These are phyloP conservation scores for Anhinga anhinga DNA, from an alignment of 2,113 vertebrate genomes.

Conservation along the genomic window DNA sequence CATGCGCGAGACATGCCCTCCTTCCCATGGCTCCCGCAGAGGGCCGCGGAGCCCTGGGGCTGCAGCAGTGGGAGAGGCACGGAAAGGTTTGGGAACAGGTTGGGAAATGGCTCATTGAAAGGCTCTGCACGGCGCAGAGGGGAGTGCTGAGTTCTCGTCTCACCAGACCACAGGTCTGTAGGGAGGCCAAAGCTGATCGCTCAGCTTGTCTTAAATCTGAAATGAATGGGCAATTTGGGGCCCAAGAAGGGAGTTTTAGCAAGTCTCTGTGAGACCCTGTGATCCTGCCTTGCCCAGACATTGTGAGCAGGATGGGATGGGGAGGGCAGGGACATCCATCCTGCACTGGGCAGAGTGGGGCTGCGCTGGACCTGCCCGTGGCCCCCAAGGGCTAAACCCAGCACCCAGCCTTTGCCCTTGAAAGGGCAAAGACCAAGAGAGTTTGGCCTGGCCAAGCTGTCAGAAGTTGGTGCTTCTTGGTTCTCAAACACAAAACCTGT, in stretches of 20 bases:
- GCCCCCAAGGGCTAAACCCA: neutral
- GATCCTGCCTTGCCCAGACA: neutral
- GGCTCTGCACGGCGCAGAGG: neutral
- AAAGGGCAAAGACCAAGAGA: neutral
- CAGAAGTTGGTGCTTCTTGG: neutral
- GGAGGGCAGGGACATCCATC: neutral
- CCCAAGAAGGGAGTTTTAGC: neutral
- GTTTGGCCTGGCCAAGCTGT: neutral
- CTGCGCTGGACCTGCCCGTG: neutral
- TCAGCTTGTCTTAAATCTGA: neutral
- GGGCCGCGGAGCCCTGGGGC: neutral
- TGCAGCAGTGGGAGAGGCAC: neutral
- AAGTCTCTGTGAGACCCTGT: neutral
- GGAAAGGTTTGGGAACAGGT: neutral
- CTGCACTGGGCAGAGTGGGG: fast-evolving
- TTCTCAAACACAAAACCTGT: neutral
- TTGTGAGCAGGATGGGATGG: neutral
- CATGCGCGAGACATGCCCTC: fast-evolving
- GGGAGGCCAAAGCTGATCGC: neutral
- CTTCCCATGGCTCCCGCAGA: neutral
- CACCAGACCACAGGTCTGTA: neutral
- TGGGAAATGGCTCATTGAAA: neutral
- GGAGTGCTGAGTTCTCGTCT: fast-evolving
- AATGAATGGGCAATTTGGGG: neutral
- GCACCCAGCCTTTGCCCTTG: neutral